Conservation (phyloP, 2,888 invertebrate genomes). For the Cloeon dipterum region DNA sequence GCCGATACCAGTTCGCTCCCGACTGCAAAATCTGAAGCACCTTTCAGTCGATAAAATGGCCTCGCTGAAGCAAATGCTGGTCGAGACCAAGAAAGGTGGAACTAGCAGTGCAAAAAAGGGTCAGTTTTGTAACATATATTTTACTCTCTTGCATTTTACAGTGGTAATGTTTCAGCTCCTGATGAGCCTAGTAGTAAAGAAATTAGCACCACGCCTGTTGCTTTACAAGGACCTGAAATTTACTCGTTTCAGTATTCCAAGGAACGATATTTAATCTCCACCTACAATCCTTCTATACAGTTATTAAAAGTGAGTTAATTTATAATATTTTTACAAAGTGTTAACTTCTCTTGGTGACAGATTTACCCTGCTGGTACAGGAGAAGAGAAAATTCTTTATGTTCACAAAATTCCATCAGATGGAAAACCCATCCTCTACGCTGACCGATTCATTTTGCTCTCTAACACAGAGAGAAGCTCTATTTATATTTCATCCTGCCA, state of each 20-base stretch:
- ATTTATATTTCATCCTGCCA: conserved; percentile 30
- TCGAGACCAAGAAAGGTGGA: conserved; percentile 22
- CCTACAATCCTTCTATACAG: conserved; percentile 28
- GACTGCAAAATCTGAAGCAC: conserved; percentile 37
- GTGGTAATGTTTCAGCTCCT: too few relatives aligned
- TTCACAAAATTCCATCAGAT: conserved; percentile 40
- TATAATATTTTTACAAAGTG: not conserved
- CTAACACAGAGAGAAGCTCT: conserved; percentile 23
- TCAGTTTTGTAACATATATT: too few relatives aligned
- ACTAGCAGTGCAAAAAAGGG: conserved; percentile 6
- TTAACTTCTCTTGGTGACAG: conserved; percentile 15
- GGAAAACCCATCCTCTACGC: conserved; percentile 37
- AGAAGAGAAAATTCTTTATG: conserved; percentile 37
- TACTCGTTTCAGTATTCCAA: conserved; percentile 31
- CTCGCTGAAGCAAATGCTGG: conserved; percentile 34
- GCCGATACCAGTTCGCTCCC: conserved; percentile 19
- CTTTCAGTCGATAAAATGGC: conserved; percentile 43
- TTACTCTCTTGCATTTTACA: too few relatives aligned
- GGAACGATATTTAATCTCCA: conserved; percentile 31
- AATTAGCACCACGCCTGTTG: not conserved
- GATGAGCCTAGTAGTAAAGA: not conserved
- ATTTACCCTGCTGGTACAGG: conserved; percentile 42
- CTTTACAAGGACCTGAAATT: conserved; percentile 22
- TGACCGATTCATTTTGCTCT: conserved; percentile 39
- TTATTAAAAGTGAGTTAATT: conserved; percentile 24